A percentile compares a stretch with the other conserved stretches of the same genome.
phyloP scores from a whole-genome alignment of 92 coral and sea anemone genomes.

The Zoanthus sociatus region DNA sequence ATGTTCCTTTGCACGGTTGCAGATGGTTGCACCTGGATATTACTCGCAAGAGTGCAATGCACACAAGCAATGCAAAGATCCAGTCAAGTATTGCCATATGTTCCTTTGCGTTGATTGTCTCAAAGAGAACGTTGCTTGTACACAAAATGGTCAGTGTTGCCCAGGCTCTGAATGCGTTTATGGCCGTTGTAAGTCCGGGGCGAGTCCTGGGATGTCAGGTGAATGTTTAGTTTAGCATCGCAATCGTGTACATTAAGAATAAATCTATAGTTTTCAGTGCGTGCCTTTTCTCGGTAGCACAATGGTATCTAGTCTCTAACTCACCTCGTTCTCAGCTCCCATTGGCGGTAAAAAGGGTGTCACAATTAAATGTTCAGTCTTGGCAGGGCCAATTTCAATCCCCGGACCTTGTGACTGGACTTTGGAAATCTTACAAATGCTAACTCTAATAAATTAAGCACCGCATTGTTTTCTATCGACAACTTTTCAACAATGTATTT shows the following conservation, averaged over 20 bases:
- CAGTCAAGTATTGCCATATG: slow-evolving; percentile 94
- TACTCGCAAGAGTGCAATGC: slow-evolving; percentile 99
- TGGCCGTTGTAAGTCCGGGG: slow-evolving; percentile 98
- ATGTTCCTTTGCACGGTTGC: background rate
- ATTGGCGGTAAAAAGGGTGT: no score
- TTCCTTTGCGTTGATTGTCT: slow-evolving; percentile 97
- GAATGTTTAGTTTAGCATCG: background rate
- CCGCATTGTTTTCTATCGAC: no score
- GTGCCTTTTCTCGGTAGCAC: no score
- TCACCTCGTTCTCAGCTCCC: no score
- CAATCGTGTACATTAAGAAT: background rate
- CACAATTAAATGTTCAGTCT: no score
- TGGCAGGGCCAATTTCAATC: no score
- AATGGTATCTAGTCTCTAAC: no score
- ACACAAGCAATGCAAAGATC: slow-evolving; percentile 89
- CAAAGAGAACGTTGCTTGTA: slow-evolving; percentile 98
- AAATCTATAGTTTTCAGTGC: no score
- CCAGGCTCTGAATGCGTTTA: slow-evolving; percentile 96
- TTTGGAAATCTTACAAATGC: no score
- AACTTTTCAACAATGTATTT: no score
- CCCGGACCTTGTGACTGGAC: no score
- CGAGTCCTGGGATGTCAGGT: slow-evolving; percentile 86
- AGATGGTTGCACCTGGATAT: slow-evolving; percentile 96
- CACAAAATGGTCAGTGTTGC: slow-evolving; percentile 99
- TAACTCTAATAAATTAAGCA: no score